Conservation (phyloP, 2,797 vertebrate species). For the Capromys pilorides region DNA sequence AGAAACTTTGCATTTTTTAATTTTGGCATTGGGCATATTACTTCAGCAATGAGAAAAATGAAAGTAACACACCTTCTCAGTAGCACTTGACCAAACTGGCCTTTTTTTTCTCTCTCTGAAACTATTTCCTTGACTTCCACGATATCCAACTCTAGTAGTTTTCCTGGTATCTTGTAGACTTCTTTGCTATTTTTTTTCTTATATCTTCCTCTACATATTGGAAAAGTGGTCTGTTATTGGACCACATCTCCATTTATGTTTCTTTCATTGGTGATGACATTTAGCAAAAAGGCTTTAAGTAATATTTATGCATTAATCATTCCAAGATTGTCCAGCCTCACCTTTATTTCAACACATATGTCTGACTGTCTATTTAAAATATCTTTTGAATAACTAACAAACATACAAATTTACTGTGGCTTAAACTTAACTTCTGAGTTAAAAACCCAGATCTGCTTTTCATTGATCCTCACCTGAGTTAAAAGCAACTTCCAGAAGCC, state of each 20-base stretch:
- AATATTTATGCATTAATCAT: background rate
- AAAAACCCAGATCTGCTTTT: background rate
- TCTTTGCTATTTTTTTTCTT: constrained; percentile 36
- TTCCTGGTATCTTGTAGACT: background rate
- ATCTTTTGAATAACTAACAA: constrained; percentile 31
- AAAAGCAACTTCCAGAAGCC: constrained; percentile 10
- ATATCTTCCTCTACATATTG: background rate
- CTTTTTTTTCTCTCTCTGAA: constrained; percentile 28
- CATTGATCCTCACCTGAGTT: background rate
- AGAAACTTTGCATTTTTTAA: too few species aligned
- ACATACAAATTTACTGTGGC: constrained; percentile 39
- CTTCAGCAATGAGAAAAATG: too few species aligned
- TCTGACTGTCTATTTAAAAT: constrained; percentile 12
- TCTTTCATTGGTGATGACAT: constrained; percentile 27
- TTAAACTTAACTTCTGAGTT: background rate
- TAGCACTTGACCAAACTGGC: constrained; percentile 35
- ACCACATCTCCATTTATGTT: background rate
- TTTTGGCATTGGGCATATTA: too few species aligned
- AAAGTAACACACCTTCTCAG: background rate
- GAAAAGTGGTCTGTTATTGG: background rate
- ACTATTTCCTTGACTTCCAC: constrained; percentile 35
- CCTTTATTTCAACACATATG: background rate
- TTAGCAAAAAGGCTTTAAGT: background rate
- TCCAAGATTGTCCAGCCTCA: background rate
- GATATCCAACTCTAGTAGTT: background rate